Base-by-base conservation (phyloP, 2,888 invertebrate species). In the Iphiclides podalirius region DNA sequence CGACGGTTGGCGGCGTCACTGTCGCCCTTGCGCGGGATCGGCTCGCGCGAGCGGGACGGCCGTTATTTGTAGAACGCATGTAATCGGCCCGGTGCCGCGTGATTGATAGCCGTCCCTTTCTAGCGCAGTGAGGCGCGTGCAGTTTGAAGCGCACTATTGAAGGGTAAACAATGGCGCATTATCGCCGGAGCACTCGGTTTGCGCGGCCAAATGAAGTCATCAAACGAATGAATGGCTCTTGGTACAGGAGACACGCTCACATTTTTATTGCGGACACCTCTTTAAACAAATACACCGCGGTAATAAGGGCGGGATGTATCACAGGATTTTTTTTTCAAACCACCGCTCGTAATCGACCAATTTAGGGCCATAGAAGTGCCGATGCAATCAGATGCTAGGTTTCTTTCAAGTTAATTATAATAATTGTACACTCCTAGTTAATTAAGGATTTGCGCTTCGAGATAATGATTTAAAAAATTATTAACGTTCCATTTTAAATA, bases 111-210 rank as follows among this genome's bases (percentile, higher is more conserved):
- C 63, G 60, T 89, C 88, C 78, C 80, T 75, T 54, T 86, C 79
- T 68, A 42, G 61, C 80, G 75, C 75, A 69, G 79, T 72, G 74
- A 75, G 71, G 78, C 85, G 81, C 86, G 84, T 85, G 87, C 83
- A 86, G 72, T 76, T 71, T 70, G 75, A 74, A 75, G 79, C 80
- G 79, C 86, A 88, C 86, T 88, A 85, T 87, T 83, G 83, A 83
- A 85, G 82, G 84, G 87, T 87, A 87, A 88, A 88, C 88, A 88
- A 88, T 87, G 84, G 87, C 82, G 78, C 84, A 88, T 87, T 86
- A 87, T 86, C 83, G 80, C 82, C 75, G 79, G 70, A 80, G 82
- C 80, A 78, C 77, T 84, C 82, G 71, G 73, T 82, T 80, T 73
- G 77, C 79, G 20, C n/a, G n/a, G 82, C 82, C 76, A 86, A 87